A percentile compares a stretch with the other conserved stretches of the same genome.
These are phyloP conservation scores for Sceloporus undulatus DNA, from an alignment of 2,113 vertebrate species.

Conservation along the genomic window DNA sequence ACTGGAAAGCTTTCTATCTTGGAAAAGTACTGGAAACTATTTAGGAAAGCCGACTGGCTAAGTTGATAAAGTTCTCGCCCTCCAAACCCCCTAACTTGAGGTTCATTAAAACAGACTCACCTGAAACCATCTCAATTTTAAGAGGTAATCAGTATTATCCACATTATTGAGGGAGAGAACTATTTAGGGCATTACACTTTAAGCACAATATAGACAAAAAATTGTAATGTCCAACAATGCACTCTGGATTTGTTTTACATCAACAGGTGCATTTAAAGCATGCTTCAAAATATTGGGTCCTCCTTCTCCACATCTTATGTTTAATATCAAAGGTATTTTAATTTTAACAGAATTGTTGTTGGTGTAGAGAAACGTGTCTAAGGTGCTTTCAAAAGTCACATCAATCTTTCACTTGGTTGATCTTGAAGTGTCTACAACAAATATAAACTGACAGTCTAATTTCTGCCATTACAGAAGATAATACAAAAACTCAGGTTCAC, in stretches of 20 bases:
- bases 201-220: slow-evolving; percentile 7
- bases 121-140: slow-evolving; percentile 42
- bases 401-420: slow-evolving; percentile 28
- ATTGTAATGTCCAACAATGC: neutral
- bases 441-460: neutral
- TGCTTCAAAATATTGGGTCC: slow-evolving; percentile 25
- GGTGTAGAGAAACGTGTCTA: slow-evolving; percentile 27
- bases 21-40: neutral
- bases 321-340: slow-evolving; percentile 20
- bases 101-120: slow-evolving; percentile 44
- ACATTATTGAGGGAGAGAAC: slow-evolving; percentile 53
- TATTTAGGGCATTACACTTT: slow-evolving; percentile 33
- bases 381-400: slow-evolving; percentile 35
- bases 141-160: slow-evolving; percentile 57
- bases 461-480: neutral
- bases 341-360: slow-evolving; percentile 24
- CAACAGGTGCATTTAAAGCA: slow-evolving; percentile 28
- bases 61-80: slow-evolving; percentile 45
- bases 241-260: slow-evolving; percentile 33
- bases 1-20: slow-evolving; percentile 37
- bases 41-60: slow-evolving; percentile 38
- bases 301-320: neutral
- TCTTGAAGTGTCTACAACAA: slow-evolving; percentile 2
- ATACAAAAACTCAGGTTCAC: slow-evolving; percentile 20
- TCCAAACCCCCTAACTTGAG: slow-evolving; percentile 13